phyloP scores from a whole-genome alignment of 2,797 vertebrate species.

The Morelia viridis region DNA sequence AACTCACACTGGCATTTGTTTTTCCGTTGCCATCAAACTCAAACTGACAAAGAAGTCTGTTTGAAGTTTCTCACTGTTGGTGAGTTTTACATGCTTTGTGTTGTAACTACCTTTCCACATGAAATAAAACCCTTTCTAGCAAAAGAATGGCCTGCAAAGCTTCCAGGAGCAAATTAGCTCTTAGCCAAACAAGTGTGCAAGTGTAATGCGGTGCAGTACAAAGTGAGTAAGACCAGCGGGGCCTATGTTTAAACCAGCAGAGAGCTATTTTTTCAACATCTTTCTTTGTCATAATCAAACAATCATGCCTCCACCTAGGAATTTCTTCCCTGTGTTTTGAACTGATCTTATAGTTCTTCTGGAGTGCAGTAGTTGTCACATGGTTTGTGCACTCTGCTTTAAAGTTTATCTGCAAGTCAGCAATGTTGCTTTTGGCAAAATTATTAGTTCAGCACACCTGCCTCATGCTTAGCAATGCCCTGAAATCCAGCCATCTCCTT shows the following conservation, averaged over 20 bases:
- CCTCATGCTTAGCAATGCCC: not conserved
- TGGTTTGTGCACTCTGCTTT: not conserved
- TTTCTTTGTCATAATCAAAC: not conserved
- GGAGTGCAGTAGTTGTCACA: not conserved
- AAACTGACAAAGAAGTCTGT: conserved; percentile 24
- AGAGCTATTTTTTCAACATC: not conserved
- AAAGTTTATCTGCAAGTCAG: not conserved
- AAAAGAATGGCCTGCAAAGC: not conserved
- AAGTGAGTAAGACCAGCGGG: not conserved
- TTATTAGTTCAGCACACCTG: not conserved
- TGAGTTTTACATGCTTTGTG: conserved; percentile 8
- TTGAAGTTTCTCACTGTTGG: not conserved
- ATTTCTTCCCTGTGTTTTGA: not conserved
- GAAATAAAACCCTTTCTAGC: not conserved
- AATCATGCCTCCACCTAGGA: not conserved
- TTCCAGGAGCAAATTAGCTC: not conserved
- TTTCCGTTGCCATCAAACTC: not conserved
- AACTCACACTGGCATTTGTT: not conserved
- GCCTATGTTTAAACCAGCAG: not conserved
- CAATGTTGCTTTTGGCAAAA: not conserved
- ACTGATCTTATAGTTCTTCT: not conserved
- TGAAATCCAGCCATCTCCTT: not conserved
- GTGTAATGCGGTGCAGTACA: not conserved
- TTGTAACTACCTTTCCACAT: not conserved
- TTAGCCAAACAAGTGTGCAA: not conserved